Evolutionary conservation across 2,797 vertebrate species (phyloP).

Genomic region (Mycteria americana): DNA sequence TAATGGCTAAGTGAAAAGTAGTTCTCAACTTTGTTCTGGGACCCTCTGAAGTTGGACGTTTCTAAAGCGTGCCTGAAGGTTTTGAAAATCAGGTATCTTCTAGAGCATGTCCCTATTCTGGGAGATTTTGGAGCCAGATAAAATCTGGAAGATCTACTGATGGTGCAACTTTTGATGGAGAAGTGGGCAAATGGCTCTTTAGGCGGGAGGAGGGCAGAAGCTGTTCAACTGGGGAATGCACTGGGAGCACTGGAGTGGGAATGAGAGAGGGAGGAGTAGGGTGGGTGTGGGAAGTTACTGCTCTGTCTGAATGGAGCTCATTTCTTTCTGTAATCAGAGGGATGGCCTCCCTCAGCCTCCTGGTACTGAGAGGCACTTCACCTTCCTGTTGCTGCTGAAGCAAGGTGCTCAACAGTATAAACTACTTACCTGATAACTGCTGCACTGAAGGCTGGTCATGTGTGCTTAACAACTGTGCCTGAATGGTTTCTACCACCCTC

Average conservation of each 20-base stretch:
- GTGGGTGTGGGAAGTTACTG: conserved; percentile 31
- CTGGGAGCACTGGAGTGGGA: conserved; percentile 39
- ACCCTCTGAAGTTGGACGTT: conserved; percentile 26
- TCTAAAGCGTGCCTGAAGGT: conserved; percentile 50
- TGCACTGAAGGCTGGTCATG: conserved; percentile 95
- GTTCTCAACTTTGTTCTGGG: conserved; percentile 56
- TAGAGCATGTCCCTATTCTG: background rate
- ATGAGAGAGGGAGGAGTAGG: conserved; percentile 49
- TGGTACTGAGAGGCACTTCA: conserved; percentile 28
- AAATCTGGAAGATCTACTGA: conserved; percentile 5
- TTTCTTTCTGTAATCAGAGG: conserved; percentile 29
- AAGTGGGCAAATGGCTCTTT: conserved; percentile 71
- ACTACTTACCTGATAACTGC: conserved; percentile 94
- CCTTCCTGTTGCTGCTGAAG: conserved; percentile 51
- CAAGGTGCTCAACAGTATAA: conserved; percentile 47
- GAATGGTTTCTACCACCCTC: conserved; percentile 98
- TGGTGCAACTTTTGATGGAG: conserved; percentile 62
- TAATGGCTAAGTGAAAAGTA: conserved; percentile 47
- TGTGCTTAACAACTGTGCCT: conserved; percentile 97
- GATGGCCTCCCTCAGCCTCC: conserved; percentile 35
- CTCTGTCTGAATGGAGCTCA: conserved; percentile 38
- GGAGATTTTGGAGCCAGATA: background rate
- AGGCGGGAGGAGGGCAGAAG: conserved; percentile 46
- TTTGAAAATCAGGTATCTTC: conserved; percentile 5
- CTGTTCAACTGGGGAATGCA: conserved; percentile 21